Evolutionary conservation across 2,888 invertebrate species (phyloP).

Genomic region (Timema podura): DNA sequence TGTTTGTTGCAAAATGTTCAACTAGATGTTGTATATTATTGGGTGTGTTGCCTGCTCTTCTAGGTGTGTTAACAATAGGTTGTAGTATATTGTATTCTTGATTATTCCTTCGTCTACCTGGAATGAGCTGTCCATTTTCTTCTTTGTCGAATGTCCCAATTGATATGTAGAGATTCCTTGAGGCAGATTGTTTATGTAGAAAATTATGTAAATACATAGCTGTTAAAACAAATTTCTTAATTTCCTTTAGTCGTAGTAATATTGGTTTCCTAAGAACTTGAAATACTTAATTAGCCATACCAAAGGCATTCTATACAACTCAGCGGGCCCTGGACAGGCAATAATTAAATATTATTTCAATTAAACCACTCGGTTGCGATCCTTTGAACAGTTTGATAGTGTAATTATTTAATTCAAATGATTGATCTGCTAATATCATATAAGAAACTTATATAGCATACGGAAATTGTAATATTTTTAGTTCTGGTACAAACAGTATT

Average conservation of each 20-base stretch:
- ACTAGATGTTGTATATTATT: neutral
- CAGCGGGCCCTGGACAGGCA: conserved; percentile 16
- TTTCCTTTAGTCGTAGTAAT: neutral
- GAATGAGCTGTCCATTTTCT: neutral
- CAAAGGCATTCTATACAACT: conserved; percentile 21
- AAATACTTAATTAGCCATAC: conserved; percentile 16
- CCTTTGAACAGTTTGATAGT: conserved; percentile 34
- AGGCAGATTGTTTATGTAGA: neutral
- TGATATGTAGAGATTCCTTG: neutral
- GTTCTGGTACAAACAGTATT: conserved; percentile 9
- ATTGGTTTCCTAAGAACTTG: neutral
- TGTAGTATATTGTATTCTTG: neutral
- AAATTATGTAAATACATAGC: conserved; percentile 9
- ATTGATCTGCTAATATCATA: conserved; percentile 31
- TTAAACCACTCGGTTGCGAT: neutral
- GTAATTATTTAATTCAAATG: conserved; percentile 32
- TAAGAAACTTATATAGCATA: conserved; percentile 22
- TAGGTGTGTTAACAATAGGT: conserved; percentile 2
- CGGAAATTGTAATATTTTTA: conserved; percentile 8
- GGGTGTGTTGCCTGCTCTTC: neutral
- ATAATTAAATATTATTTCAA: conserved; percentile 17
- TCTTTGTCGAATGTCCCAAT: neutral
- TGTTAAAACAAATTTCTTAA: neutral
- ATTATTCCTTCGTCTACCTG: neutral
- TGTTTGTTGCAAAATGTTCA: neutral